These are phyloP conservation scores for Cyphomyrus discorhynchus DNA, from an alignment of 2,113 vertebrate species.

Conservation along the genomic window DNA sequence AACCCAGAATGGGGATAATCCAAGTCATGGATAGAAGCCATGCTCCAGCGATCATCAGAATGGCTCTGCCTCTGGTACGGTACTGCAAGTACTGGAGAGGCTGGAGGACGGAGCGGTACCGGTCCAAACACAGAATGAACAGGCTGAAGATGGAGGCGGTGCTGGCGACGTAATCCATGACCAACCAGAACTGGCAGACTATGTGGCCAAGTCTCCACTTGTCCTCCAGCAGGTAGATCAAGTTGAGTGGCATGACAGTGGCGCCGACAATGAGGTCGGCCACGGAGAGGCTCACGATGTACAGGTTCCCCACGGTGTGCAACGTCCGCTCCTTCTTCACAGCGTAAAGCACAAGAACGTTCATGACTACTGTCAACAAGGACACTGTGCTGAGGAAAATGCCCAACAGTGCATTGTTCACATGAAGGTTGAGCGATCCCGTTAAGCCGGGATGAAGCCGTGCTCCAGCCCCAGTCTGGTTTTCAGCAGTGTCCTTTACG, in stretches of 20 bases:
- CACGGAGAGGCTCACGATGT: conserved; percentile 85
- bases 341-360: conserved; percentile 79
- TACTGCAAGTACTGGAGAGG: conserved; percentile 80
- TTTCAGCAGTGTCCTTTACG: conserved; percentile 38
- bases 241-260: conserved; percentile 85
- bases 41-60: conserved; percentile 66
- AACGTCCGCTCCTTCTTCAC: conserved; percentile 80
- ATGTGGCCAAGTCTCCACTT: conserved; percentile 69
- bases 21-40: conserved; percentile 85
- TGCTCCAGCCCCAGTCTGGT: conserved; percentile 48
- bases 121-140: conserved; percentile 83
- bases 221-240: conserved; percentile 70
- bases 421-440: conserved; percentile 33
- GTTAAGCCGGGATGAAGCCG: conserved; percentile 41
- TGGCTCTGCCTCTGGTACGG: conserved; percentile 77
- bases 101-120: conserved; percentile 84
- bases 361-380: conserved; percentile 78
- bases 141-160: conserved; percentile 92
- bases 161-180: conserved; percentile 95
- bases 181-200: conserved; percentile 88
- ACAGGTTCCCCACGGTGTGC: conserved; percentile 88
- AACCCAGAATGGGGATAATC: conserved; percentile 85
- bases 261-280: conserved; percentile 85
- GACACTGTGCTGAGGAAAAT: conserved; percentile 72
- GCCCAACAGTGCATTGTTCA: conserved; percentile 60